phyloP scores from a whole-genome alignment of 2,113 vertebrate genomes.

The Vidua chalybeata region DNA sequence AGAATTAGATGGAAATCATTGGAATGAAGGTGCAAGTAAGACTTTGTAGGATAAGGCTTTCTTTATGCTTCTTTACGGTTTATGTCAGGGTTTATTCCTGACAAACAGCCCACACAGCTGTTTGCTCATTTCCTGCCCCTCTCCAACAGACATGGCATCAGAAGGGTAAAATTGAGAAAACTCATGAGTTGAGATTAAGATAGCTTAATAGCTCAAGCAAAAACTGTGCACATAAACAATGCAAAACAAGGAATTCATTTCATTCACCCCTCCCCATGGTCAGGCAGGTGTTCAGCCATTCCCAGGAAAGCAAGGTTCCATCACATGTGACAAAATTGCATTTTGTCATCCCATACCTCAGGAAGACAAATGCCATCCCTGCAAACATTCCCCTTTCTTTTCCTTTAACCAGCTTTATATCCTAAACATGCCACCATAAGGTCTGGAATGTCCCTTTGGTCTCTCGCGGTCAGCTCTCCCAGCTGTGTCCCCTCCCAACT shows the following conservation, averaged over 20 bases:
- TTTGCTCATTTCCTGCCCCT: neutral
- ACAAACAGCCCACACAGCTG: neutral
- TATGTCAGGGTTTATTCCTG: neutral
- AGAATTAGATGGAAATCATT: neutral
- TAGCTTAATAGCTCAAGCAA: neutral
- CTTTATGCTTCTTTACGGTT: neutral
- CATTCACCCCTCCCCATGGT: neutral
- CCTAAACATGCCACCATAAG: too few species aligned
- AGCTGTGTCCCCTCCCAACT: neutral
- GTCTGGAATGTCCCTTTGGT: neutral
- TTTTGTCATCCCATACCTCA: too few species aligned
- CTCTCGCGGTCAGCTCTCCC: neutral
- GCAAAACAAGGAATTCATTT: neutral
- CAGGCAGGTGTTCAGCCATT: neutral
- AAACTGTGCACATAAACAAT: neutral
- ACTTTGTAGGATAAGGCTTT: neutral
- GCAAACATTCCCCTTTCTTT: neutral
- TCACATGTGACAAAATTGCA: fast-evolving
- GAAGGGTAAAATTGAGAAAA: neutral
- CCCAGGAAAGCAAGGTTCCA: neutral
- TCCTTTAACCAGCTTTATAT: neutral
- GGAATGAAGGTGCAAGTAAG: neutral
- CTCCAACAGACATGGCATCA: neutral
- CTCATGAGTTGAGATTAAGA: fast-evolving
- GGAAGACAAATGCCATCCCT: neutral